Evolutionary conservation across 2,888 invertebrate species (phyloP).

Genomic region (Cheilosia vulpina): DNA sequence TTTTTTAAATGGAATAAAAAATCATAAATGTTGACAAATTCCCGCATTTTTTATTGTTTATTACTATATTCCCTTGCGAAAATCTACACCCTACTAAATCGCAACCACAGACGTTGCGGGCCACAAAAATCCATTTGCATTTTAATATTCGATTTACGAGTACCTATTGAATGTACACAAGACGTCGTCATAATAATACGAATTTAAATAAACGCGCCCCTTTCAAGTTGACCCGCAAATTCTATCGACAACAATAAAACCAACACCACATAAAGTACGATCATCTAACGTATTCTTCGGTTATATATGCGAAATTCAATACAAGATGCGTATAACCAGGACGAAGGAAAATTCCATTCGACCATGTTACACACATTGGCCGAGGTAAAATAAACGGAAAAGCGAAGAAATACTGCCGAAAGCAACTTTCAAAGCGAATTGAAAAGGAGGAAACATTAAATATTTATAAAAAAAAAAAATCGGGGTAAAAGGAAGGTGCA

Average conservation of each 20-base stretch:
- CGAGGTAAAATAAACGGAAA: neutral
- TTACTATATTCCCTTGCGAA: neutral
- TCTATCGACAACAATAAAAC: constrained; percentile 39
- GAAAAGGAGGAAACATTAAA: constrained; percentile 30
- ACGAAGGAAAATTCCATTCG: neutral
- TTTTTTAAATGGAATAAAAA: neutral
- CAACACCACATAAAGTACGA: constrained; percentile 38
- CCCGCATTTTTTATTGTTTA: neutral
- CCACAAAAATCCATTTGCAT: constrained; percentile 22
- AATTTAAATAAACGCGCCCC: constrained; percentile 48
- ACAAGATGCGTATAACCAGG: neutral
- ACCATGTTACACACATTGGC: neutral
- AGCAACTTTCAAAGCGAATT: constrained; percentile 12
- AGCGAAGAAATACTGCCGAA: too few species aligned
- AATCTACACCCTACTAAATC: too few species aligned
- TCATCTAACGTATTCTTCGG: constrained; percentile 5
- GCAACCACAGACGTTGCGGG: neutral
- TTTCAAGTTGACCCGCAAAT: neutral
- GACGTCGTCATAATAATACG: constrained; percentile 11
- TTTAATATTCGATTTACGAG: constrained; percentile 55
- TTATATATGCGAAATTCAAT: constrained; percentile 11
- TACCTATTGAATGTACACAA: constrained; percentile 23
- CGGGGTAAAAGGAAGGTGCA: constrained; percentile 38
- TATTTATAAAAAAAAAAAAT: constrained; percentile 42
- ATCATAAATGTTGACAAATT: neutral